phyloP scores from a whole-genome alignment of 2,797 vertebrate species.

The Mus spretus region DNA sequence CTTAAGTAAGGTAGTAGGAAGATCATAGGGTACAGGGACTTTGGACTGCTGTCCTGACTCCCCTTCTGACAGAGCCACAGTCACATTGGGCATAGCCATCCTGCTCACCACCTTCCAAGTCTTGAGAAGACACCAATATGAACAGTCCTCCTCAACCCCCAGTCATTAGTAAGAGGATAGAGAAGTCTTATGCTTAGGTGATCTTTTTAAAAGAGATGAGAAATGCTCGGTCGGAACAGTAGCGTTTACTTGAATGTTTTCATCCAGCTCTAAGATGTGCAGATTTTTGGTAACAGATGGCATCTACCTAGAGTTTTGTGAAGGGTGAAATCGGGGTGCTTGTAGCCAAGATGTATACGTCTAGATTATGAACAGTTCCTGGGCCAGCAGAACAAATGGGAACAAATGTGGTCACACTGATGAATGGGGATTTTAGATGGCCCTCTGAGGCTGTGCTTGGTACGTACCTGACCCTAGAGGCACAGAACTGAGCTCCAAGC shows the following conservation, averaged over 20 bases:
- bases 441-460: neutral
- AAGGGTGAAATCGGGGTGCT: slow-evolving; percentile 28
- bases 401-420: neutral
- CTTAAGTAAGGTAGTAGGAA: neutral
- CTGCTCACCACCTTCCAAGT: fast-evolving
- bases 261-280: neutral
- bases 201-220: slow-evolving; percentile 54
- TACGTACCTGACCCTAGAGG: neutral
- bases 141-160: slow-evolving; percentile 37
- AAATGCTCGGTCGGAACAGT: slow-evolving; percentile 26
- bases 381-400: neutral
- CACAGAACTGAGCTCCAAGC: neutral
- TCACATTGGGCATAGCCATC: neutral
- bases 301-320: slow-evolving; percentile 45
- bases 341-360: slow-evolving; percentile 12
- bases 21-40: neutral
- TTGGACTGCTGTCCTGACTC: neutral
- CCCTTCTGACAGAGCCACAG: neutral
- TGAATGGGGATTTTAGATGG: neutral
- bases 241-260: slow-evolving; percentile 62
- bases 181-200: slow-evolving; percentile 24
- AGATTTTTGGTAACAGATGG: slow-evolving; percentile 53
- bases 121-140: neutral
- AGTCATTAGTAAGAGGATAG: slow-evolving; percentile 25
- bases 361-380: neutral